phyloP scores from a whole-genome alignment of 2,797 vertebrate species.

The Florisuga fusca region DNA sequence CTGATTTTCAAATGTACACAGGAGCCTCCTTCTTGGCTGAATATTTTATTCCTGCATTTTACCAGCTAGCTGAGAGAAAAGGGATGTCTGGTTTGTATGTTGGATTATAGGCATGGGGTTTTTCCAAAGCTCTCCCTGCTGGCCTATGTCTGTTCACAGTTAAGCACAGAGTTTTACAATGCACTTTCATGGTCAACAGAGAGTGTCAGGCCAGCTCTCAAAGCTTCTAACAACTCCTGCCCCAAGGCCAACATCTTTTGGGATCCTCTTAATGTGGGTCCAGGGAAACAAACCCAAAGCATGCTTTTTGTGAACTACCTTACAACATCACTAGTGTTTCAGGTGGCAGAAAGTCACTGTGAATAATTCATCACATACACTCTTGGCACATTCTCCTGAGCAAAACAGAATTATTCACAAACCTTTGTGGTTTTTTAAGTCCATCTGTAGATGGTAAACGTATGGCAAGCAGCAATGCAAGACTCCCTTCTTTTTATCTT shows the following conservation, averaged over 20 bases:
- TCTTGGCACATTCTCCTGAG: neutral
- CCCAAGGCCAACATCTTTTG: neutral
- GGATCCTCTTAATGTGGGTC: neutral
- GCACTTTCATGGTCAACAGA: neutral
- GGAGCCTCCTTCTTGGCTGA: neutral
- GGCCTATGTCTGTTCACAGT: neutral
- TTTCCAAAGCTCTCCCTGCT: neutral
- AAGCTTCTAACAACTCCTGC: neutral
- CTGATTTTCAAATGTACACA: neutral
- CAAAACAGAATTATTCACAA: slow-evolving; percentile 1
- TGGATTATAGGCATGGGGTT: neutral
- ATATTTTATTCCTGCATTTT: neutral
- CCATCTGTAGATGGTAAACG: slow-evolving; percentile 12
- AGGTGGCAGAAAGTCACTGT: neutral
- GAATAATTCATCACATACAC: neutral
- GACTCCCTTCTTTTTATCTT: neutral
- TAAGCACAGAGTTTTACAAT: neutral
- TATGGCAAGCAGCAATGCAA: neutral
- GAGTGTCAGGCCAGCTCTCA: neutral
- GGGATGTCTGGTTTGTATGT: neutral
- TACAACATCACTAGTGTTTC: neutral
- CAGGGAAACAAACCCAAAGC: neutral
- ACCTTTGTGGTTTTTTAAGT: neutral
- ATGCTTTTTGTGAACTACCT: neutral
- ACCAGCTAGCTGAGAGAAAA: neutral